phyloP scores from a whole-genome alignment of 2,113 vertebrate genomes.

The Ceyx cyanopectus region DNA sequence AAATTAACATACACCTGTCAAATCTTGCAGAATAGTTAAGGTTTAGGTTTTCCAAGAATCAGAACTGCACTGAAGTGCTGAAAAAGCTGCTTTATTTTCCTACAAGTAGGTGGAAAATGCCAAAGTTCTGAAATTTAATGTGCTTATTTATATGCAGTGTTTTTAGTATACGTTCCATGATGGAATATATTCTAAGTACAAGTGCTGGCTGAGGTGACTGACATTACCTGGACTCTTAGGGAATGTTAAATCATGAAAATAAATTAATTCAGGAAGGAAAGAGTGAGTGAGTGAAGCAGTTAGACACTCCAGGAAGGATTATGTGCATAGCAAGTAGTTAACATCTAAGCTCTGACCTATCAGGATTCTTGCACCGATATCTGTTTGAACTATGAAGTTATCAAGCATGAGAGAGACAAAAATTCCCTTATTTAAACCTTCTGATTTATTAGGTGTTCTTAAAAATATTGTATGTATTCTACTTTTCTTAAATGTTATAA shows the following conservation, averaged over 20 bases:
- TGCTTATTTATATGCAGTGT: constrained; percentile 26
- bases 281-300: background rate
- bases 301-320: background rate
- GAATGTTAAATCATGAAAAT: constrained; percentile 14
- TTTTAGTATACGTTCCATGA: background rate
- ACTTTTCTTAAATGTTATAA: background rate
- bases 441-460: background rate
- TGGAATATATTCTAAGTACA: background rate
- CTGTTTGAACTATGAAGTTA: background rate
- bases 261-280: constrained; percentile 11
- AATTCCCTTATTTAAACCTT: background rate
- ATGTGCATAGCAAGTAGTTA: constrained; percentile 13
- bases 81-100: constrained; percentile 23
- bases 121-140: constrained; percentile 20
- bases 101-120: background rate
- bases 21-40: constrained; percentile 1
- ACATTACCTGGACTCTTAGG: background rate
- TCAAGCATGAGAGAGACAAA: background rate
- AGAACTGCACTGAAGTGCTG: background rate
- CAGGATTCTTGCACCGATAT: background rate
- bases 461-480: background rate
- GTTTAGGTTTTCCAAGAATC: background rate
- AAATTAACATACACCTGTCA: background rate
- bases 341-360: background rate
- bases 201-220: constrained; percentile 1